Evolutionary conservation across 2,797 vertebrate genomes (phyloP).

Genomic region (Esox lucius): DNA sequence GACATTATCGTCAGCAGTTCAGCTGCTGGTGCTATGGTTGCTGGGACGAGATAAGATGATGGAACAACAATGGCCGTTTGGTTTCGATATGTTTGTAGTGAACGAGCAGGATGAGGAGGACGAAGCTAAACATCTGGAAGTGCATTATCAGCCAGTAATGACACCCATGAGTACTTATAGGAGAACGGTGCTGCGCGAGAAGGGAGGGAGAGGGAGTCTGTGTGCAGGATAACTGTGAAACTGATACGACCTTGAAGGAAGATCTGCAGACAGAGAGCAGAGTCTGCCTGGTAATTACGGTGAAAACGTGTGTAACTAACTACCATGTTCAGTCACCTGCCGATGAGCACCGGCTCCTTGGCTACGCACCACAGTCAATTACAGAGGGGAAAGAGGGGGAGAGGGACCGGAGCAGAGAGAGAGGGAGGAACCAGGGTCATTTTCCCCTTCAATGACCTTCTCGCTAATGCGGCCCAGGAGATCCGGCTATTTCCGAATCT

Average conservation of each 20-base stretch:
- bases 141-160: constrained; percentile 56
- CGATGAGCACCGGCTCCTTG: constrained; percentile 66
- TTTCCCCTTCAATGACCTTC: constrained; percentile 74
- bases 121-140: constrained; percentile 33
- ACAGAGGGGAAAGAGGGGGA: constrained; percentile 58
- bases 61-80: constrained; percentile 62
- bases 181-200: constrained; percentile 46
- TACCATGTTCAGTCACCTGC: constrained; percentile 63
- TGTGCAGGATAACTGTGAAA: constrained; percentile 66
- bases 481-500: constrained; percentile 65
- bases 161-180: constrained; percentile 39
- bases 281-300: constrained; percentile 72
- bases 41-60: constrained; percentile 53
- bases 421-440: constrained; percentile 51
- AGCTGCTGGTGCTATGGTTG: constrained; percentile 27
- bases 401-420: constrained; percentile 53
- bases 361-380: constrained; percentile 68
- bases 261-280: constrained; percentile 57
- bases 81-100: constrained; percentile 67
- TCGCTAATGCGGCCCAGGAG: constrained; percentile 72
- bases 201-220: constrained; percentile 26
- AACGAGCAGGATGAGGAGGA: constrained; percentile 50
- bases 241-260: constrained; percentile 73
- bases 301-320: constrained; percentile 77
- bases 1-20: constrained; percentile 47